These are phyloP conservation scores for Xiphydria camelus DNA, from an alignment of 2,888 invertebrate genomes.

Conservation along the genomic window DNA sequence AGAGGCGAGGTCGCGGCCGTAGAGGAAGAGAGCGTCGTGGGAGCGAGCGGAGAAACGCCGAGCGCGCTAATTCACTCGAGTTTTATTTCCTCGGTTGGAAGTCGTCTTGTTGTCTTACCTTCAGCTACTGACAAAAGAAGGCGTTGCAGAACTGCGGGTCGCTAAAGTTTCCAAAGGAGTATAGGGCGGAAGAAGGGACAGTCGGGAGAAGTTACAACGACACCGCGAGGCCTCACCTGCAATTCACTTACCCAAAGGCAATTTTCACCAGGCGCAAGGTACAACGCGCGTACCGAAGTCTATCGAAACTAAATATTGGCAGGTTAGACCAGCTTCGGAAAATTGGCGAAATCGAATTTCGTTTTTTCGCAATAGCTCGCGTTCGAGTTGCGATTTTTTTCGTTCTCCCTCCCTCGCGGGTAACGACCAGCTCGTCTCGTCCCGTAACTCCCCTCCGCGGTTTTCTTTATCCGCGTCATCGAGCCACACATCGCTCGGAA, in stretches of 20 bases:
- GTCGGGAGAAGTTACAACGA: constrained; percentile 1
- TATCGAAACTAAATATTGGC: too few species aligned
- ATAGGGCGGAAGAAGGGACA: background rate
- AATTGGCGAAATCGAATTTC: too few species aligned
- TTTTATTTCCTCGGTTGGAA: constrained; percentile 23
- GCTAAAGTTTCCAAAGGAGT: background rate
- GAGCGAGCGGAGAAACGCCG: background rate
- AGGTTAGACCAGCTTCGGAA: too few species aligned
- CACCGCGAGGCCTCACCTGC: background rate
- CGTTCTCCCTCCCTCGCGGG: too few species aligned
- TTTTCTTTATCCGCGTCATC: too few species aligned
- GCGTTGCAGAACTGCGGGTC: background rate
- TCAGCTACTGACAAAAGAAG: constrained; percentile 5
- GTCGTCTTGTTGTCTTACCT: constrained; percentile 2
- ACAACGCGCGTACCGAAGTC: too few species aligned
- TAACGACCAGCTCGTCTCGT: too few species aligned
- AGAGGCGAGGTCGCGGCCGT: too few species aligned
- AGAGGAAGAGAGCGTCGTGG: background rate
- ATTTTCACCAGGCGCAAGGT: background rate
- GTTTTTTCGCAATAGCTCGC: too few species aligned
- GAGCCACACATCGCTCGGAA: too few species aligned
- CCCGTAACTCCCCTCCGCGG: too few species aligned
- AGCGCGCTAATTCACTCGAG: constrained; percentile 26
- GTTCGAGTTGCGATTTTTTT: too few species aligned
- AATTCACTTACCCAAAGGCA: background rate